Percentiles rank a stretch among this genome's conserved stretches.
Evolutionary conservation across 1,140 invertebrate species (phyloP).

Genomic region (Drosophila jambulina): DNA sequence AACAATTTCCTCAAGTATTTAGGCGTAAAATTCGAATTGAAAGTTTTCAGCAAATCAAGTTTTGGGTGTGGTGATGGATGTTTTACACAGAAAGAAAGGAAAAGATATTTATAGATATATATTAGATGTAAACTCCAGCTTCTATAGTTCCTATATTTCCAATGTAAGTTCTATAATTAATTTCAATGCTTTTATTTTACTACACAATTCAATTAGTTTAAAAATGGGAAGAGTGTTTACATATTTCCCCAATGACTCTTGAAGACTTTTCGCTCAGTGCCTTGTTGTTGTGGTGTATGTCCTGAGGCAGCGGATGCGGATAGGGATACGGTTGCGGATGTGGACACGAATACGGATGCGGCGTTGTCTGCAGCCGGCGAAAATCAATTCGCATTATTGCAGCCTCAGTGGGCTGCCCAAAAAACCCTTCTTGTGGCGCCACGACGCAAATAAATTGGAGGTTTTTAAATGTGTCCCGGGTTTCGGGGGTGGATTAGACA

Average conservation of each 20-base stretch:
- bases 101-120: neutral
- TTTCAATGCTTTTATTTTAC: no score
- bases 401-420: slow-evolving; percentile 69
- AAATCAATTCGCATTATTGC: slow-evolving; percentile 80
- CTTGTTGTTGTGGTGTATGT: slow-evolving; percentile 11
- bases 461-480: slow-evolving; percentile 53
- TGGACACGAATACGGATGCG: slow-evolving; percentile 41
- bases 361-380: slow-evolving; percentile 42
- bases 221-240: neutral
- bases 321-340: slow-evolving; percentile 20
- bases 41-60: slow-evolving; percentile 36
- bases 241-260: neutral
- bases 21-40: slow-evolving; percentile 49
- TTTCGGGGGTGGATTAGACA: slow-evolving; percentile 50
- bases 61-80: slow-evolving; percentile 38
- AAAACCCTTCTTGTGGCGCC: slow-evolving; percentile 47
- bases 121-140: no score
- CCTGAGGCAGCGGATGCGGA: slow-evolving; percentile 5
- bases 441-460: slow-evolving; percentile 71
- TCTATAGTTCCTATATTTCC: no score
- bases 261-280: neutral
- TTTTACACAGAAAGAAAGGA: slow-evolving; percentile 5
- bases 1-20: slow-evolving; percentile 74
- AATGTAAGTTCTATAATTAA: no score
- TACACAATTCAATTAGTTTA: neutral